These are phyloP conservation scores for Cervus canadensis DNA, from an alignment of 2,113 vertebrate genomes.

Conservation along the genomic window DNA sequence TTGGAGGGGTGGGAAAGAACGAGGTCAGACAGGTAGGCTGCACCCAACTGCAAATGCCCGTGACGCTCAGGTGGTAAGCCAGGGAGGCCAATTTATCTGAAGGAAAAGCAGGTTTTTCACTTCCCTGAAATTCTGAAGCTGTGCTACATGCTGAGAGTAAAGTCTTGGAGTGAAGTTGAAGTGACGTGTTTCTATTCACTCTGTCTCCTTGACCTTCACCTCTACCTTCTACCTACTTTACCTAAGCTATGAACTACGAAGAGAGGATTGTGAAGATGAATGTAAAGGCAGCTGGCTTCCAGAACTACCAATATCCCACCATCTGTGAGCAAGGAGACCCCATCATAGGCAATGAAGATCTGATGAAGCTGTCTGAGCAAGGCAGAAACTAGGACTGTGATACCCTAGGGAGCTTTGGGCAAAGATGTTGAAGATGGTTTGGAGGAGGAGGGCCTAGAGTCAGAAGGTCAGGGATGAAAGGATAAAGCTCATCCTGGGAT, in stretches of 20 bases:
- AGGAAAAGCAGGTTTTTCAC: background rate
- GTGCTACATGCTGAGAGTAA: background rate
- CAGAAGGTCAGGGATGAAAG: background rate
- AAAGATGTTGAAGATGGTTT: background rate
- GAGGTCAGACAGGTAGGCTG: background rate
- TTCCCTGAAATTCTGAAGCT: background rate
- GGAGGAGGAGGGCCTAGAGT: background rate
- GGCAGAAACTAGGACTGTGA: no score
- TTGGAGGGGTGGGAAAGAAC: rapidly evolving
- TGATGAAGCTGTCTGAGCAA: background rate
- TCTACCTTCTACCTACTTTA: background rate
- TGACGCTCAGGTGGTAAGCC: background rate
- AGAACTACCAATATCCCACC: background rate
- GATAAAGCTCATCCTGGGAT: background rate
- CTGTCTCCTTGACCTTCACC: background rate
- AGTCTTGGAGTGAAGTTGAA: background rate
- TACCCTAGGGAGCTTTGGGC: no score
- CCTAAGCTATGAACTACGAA: background rate
- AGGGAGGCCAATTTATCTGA: background rate
- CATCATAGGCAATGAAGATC: rapidly evolving
- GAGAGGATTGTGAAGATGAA: background rate
- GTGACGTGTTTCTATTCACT: background rate
- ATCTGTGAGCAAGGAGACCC: background rate
- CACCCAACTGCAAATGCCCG: no score
- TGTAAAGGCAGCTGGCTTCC: background rate